Evolutionary conservation across 2,797 vertebrate genomes (phyloP), one percentile per base, ranked within the genome.

Genomic region (Phrynocephalus forsythii): DNA sequence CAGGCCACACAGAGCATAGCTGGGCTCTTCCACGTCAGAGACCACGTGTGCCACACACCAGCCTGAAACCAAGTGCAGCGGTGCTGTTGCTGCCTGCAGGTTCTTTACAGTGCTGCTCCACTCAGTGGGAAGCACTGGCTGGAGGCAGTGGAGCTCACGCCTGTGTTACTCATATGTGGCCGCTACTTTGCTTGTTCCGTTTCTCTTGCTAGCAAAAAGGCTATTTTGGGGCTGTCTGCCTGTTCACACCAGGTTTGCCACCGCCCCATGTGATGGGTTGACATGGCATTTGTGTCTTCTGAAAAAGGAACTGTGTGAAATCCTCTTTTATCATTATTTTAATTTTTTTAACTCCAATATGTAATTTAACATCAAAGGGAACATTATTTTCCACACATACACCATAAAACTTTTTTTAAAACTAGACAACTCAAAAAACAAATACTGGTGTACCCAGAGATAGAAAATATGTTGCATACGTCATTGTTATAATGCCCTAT

Each of bases 31-130:
- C 75, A 10, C 11, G 33, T 0, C 0, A 84, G 6, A 71, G 75
- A 3, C 63, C 28, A 50, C 75, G 33, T 0, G 0, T 24, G 22
- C 88, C 30, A 0, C 1, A 8, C 81, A 10, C 0, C 0, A 2
- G 26, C 3, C 30, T 52, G 82, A 69, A 26, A 56, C 82, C 1
- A 0, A 0, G 6, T 24, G 1, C 28, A 22, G 26, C 60, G 52
- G 75, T 15, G 15, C 30, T 18, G 33, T 67, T 0, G 0, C 20
- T 78, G 33, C 30, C 26, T 83, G 18, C 0, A 0, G 83, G 79
- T 69, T 68, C 68, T 80, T 8, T 0, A 30, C 3, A 0, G 69
- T 0, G 0, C 3, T 68, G 84, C 75, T 73, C 82, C 78, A 33
- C 26, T 56, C 79, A 1, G 67, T 68, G 68, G 52, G 18, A 33